phyloP scores from a whole-genome alignment of 2,888 invertebrate genomes.

The Lithodes maja region DNA sequence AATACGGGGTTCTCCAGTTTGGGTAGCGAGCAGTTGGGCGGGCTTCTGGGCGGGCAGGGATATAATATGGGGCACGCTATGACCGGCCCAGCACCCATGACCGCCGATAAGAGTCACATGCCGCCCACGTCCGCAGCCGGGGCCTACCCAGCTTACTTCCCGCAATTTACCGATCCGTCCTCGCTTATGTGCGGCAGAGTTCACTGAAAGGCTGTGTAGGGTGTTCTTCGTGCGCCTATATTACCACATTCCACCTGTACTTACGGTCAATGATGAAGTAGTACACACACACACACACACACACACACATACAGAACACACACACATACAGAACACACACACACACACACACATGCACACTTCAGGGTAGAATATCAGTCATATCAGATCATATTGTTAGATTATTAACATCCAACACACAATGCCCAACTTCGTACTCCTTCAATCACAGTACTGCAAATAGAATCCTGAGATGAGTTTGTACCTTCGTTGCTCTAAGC shows the following conservation, averaged over 20 bases:
- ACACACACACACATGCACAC: conserved; percentile 3
- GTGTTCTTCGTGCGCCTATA: not conserved
- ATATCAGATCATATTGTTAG: no score
- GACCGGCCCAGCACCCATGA: conserved; percentile 40
- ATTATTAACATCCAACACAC: no score
- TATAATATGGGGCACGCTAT: conserved; percentile 66
- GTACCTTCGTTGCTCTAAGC: no score
- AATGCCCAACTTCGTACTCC: no score
- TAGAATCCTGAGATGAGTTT: no score
- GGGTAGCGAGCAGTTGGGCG: conserved; percentile 63
- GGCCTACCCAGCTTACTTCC: conserved; percentile 67
- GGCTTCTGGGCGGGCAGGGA: conserved; percentile 61
- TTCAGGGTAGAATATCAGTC: no score
- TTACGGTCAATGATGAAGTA: not conserved
- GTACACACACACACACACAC: conserved; percentile 9
- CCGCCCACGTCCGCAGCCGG: conserved; percentile 13
- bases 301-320: not conserved
- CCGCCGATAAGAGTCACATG: conserved; percentile 47
- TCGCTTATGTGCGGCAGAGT: conserved; percentile 68
- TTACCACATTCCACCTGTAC: not conserved
- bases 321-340: conserved; percentile 7
- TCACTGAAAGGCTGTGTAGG: conserved; percentile 43
- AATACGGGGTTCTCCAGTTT: conserved; percentile 57
- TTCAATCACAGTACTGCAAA: no score
- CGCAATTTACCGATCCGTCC: conserved; percentile 69